Conservation (phyloP, 2,888 invertebrate species). For the Allophyes oxyacanthae region DNA sequence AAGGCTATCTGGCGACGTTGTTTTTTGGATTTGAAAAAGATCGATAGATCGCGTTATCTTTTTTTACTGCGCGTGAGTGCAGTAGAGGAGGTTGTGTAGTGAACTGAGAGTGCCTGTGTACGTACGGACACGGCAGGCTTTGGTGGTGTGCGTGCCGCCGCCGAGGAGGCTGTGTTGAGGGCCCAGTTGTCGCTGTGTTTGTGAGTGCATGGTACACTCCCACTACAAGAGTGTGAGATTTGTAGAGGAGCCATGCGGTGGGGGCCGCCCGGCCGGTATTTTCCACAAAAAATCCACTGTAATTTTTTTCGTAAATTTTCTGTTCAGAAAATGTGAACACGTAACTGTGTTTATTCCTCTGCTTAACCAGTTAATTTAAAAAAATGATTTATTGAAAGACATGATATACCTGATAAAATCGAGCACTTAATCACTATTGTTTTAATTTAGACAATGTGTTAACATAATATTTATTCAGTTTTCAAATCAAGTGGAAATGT, state of each 20-base stretch:
- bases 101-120: conserved; percentile 88
- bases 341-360: neutral
- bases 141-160: conserved; percentile 77
- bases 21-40: conserved; percentile 86
- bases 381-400: too few relatives aligned
- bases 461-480: conserved; percentile 45
- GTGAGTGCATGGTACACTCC: conserved; percentile 85
- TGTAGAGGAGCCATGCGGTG: conserved; percentile 69
- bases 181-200: conserved; percentile 71
- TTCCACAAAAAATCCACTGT: conserved; percentile 22
- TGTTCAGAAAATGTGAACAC: neutral
- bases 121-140: conserved; percentile 74
- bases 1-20: conserved; percentile 75
- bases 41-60: conserved; percentile 88
- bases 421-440: conserved; percentile 1
- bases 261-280: conserved; percentile 26
- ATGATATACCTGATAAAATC: neutral
- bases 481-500: conserved; percentile 57
- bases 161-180: conserved; percentile 79
- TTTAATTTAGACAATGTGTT: conserved; percentile 12
- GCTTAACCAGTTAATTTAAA: neutral
- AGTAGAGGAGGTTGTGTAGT: conserved; percentile 87
- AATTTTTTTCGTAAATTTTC: conserved; percentile 1
- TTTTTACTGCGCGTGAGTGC: conserved; percentile 89
- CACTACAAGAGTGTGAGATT: conserved; percentile 76